Conservation (phyloP, 2,113 vertebrate species). For the Rhagologus leucostigma region DNA sequence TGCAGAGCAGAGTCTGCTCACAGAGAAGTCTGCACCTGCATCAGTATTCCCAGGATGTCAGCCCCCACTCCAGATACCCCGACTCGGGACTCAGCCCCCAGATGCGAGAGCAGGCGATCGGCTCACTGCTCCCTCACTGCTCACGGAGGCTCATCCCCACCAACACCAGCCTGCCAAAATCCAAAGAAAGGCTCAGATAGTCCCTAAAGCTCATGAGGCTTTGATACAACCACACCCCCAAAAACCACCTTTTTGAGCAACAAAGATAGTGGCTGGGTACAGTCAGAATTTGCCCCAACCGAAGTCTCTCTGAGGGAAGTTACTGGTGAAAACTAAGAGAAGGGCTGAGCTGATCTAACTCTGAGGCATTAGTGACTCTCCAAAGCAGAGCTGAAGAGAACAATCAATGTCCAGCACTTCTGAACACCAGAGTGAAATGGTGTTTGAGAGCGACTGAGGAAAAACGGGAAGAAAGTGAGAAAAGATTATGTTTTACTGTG, state of each 20-base stretch:
- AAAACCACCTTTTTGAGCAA: neutral
- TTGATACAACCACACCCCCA: neutral
- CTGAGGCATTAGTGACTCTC: neutral
- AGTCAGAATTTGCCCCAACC: neutral
- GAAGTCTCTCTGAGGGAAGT: neutral
- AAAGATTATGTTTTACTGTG: accelerated
- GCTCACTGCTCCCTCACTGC: neutral
- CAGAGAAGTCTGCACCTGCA: neutral
- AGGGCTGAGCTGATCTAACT: neutral
- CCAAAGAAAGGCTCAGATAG: neutral
- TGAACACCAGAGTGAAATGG: neutral
- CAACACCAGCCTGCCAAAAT: neutral
- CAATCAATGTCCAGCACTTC: neutral
- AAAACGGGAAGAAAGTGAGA: neutral
- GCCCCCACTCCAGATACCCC: neutral
- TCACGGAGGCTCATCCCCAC: neutral
- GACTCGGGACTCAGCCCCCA: accelerated
- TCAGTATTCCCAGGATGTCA: neutral
- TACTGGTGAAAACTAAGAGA: neutral
- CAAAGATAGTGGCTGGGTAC: too few relatives aligned
- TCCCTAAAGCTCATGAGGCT: neutral
- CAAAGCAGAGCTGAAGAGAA: neutral
- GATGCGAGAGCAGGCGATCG: accelerated
- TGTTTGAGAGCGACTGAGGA: neutral
- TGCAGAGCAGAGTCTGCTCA: neutral